Conservation (phyloP, 1,140 invertebrate species). For the Lepidotrigona ventralis region DNA sequence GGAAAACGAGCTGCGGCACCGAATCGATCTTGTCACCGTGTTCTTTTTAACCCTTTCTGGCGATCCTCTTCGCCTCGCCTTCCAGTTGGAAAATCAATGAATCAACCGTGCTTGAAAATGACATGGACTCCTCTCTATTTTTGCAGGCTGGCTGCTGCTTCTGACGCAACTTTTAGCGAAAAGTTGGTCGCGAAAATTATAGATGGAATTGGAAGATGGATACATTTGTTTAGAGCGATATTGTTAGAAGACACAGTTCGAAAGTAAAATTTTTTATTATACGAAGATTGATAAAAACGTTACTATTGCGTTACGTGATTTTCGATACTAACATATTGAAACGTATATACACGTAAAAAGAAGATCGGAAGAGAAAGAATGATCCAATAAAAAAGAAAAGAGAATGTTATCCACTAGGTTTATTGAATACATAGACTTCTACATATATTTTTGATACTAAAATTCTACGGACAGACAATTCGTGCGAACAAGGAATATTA, state of each 20-base stretch:
- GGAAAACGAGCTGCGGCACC: conserved; percentile 20
- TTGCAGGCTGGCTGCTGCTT: background rate
- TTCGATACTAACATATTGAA: no score
- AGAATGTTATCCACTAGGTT: no score
- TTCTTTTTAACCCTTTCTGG: background rate
- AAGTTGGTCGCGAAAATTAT: background rate
- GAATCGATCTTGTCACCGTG: conserved; percentile 12
- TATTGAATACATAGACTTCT: no score
- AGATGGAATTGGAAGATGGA: background rate
- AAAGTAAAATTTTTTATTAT: background rate
- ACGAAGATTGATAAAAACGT: no score
- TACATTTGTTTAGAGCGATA: background rate
- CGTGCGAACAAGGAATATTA: no score
- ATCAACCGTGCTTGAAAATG: background rate
- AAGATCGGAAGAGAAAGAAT: no score
- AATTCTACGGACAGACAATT: no score
- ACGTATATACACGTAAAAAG: no score
- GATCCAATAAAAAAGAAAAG: no score
- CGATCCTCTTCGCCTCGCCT: background rate
- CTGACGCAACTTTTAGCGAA: background rate
- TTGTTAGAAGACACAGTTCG: background rate
- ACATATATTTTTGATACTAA: no score
- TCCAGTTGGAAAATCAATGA: no score
- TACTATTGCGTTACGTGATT: no score
- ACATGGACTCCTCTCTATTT: background rate